Evolutionary conservation across 2,888 invertebrate species (phyloP).

Genomic region (Dexiosoma caninum): DNA sequence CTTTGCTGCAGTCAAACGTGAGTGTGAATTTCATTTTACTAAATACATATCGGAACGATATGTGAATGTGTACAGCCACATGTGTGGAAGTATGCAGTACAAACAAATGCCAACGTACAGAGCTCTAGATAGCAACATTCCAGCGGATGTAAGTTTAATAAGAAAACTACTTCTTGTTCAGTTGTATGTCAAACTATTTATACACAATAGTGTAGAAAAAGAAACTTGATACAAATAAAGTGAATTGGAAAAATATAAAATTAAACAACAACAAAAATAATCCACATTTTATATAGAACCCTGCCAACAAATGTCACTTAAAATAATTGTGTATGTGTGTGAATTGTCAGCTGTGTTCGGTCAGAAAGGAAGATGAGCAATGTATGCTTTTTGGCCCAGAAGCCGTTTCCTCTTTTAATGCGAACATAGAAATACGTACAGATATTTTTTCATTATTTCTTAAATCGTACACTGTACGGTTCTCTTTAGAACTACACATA

Average conservation of each 20-base stretch:
- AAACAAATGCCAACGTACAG: constrained; percentile 4
- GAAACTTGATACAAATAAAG: neutral
- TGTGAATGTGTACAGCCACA: no score
- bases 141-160: constrained; percentile 55
- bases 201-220: constrained; percentile 22
- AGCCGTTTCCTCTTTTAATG: neutral
- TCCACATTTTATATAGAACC: neutral
- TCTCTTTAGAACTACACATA: neutral
- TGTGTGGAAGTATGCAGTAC: neutral
- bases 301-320: constrained; percentile 44
- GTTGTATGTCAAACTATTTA: constrained; percentile 35
- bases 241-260: neutral
- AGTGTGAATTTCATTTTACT: constrained; percentile 16
- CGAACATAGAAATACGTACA: neutral
- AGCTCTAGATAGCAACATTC: constrained; percentile 22
- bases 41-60: neutral
- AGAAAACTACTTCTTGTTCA: constrained; percentile 51
- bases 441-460: constrained; percentile 10
- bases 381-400: constrained; percentile 30
- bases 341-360: constrained; percentile 34
- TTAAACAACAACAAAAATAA: neutral
- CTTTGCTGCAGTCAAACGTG: constrained; percentile 51
- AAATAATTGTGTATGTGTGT: neutral
- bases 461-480: constrained; percentile 33
- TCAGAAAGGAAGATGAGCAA: constrained; percentile 32